Evolutionary conservation across 2,888 invertebrate species (phyloP).

Genomic region (Cephonodes hylas): DNA sequence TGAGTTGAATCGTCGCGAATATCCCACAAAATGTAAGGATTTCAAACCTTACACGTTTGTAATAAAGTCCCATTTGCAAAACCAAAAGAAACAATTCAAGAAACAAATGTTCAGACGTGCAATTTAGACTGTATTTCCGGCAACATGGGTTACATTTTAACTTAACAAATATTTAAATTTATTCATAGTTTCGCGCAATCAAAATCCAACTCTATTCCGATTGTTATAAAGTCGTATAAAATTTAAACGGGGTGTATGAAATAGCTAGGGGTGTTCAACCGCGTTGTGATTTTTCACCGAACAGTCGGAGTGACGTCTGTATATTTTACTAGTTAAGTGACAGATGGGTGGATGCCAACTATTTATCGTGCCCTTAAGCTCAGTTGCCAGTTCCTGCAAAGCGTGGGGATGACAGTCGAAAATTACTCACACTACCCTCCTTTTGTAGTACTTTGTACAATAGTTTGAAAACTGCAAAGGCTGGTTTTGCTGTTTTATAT

Average conservation of each 20-base stretch:
- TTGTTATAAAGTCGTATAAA: conserved; percentile 24
- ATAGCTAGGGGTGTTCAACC: conserved; percentile 62
- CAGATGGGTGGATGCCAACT: conserved; percentile 79
- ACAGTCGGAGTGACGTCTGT: conserved; percentile 74
- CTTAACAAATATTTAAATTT: conserved; percentile 81
- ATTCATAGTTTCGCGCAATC: conserved; percentile 51
- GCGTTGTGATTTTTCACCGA: conserved; percentile 73
- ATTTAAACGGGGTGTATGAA: conserved; percentile 23
- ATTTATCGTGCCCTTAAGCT: conserved; percentile 78
- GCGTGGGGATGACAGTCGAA: conserved; percentile 70
- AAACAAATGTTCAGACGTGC: conserved; percentile 75
- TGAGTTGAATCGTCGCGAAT: conserved; percentile 41
- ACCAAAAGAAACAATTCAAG: conserved; percentile 42
- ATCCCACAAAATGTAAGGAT: conserved; percentile 31
- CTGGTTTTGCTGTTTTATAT: conserved; percentile 59
- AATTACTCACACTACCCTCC: conserved; percentile 59
- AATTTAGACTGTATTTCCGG: conserved; percentile 81
- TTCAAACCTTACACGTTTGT: conserved; percentile 34
- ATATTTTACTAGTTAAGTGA: conserved; percentile 80
- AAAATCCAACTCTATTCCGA: conserved; percentile 49
- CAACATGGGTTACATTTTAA: conserved; percentile 81
- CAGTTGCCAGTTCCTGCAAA: conserved; percentile 59
- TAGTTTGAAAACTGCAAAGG: conserved; percentile 26
- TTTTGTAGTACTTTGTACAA: conserved; percentile 47
- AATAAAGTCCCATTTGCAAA: conserved; percentile 47